Evolutionary conservation across 2,797 vertebrate genomes (phyloP).

Genomic region (Thaleichthys pacificus): DNA sequence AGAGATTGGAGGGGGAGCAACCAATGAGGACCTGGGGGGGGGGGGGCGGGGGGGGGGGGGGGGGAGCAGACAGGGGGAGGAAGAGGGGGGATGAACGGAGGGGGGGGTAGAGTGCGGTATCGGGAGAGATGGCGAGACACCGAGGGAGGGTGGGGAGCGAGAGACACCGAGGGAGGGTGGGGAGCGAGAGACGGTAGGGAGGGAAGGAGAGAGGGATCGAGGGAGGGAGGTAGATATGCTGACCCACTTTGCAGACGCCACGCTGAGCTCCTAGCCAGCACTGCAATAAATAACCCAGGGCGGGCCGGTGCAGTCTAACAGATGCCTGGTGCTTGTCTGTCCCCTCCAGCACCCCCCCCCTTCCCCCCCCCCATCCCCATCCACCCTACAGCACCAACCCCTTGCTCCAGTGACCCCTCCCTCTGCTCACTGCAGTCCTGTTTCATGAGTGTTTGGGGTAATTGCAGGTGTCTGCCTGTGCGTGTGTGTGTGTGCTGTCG

Average conservation of each 20-base stretch:
- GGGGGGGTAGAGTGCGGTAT: slow-evolving; percentile 5
- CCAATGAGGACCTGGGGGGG: slow-evolving; percentile 3
- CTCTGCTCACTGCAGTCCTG: slow-evolving; percentile 1
- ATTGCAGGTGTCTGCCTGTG: slow-evolving; percentile 23
- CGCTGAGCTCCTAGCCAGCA: slow-evolving; percentile 68
- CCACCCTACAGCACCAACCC: slow-evolving; percentile 39
- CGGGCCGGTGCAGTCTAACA: slow-evolving; percentile 67
- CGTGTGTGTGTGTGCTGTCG: slow-evolving; percentile 9
- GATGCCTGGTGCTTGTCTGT: slow-evolving; percentile 70
- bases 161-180: slow-evolving; percentile 31
- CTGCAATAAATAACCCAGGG: slow-evolving; percentile 76
- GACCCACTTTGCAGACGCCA: slow-evolving; percentile 78
- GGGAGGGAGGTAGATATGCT: slow-evolving; percentile 60
- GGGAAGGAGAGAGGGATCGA: slow-evolving; percentile 15
- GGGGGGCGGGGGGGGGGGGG: not conserved
- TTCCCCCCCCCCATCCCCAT: slow-evolving; percentile 30
- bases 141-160: not conserved
- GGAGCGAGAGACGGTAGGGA: not conserved
- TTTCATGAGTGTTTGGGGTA: slow-evolving; percentile 9
- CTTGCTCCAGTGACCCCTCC: not conserved
- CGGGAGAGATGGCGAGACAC: not conserved
- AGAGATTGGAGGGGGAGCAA: slow-evolving; percentile 8
- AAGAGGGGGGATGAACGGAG: not conserved
- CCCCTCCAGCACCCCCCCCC: slow-evolving; percentile 35
- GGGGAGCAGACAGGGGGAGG: no score